phyloP scores from a whole-genome alignment of 2,113 vertebrate genomes.

The Scolopax mira region DNA sequence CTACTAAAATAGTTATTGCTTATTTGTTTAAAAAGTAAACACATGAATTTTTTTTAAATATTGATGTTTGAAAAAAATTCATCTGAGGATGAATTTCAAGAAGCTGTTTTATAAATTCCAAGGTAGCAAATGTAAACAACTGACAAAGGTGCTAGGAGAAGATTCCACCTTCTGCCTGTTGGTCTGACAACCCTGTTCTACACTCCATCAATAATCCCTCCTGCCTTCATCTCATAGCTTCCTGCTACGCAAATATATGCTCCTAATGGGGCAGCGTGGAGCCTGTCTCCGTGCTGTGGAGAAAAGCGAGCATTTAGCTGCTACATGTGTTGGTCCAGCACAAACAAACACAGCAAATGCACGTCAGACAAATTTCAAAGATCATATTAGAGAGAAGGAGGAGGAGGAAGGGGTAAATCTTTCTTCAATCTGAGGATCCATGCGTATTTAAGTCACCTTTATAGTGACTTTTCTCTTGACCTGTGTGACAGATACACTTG shows the following conservation, averaged over 20 bases:
- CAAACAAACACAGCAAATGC: background rate
- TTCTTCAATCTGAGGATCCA: background rate
- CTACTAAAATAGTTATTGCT: background rate
- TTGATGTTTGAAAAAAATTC: rapidly evolving
- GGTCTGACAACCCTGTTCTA: background rate
- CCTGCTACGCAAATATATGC: background rate
- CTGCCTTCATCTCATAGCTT: too few species aligned
- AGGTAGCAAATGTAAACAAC: background rate
- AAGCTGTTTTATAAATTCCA: background rate
- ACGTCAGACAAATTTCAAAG: background rate
- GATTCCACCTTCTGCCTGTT: background rate
- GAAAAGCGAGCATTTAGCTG: background rate
- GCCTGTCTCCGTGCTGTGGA: background rate
- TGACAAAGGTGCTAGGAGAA: background rate
- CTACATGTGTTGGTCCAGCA: background rate
- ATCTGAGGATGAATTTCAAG: background rate
- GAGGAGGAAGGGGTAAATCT: background rate
- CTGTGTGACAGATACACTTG: background rate
- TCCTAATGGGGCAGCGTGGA: rapidly evolving
- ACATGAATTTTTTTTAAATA: background rate
- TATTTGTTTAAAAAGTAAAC: background rate
- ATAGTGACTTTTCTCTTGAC: background rate
- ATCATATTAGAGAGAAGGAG: rapidly evolving
- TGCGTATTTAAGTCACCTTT: background rate
- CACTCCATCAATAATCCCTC: too few species aligned